Conservation (phyloP, 2,888 invertebrate genomes). For the Lobophora halterata region DNA sequence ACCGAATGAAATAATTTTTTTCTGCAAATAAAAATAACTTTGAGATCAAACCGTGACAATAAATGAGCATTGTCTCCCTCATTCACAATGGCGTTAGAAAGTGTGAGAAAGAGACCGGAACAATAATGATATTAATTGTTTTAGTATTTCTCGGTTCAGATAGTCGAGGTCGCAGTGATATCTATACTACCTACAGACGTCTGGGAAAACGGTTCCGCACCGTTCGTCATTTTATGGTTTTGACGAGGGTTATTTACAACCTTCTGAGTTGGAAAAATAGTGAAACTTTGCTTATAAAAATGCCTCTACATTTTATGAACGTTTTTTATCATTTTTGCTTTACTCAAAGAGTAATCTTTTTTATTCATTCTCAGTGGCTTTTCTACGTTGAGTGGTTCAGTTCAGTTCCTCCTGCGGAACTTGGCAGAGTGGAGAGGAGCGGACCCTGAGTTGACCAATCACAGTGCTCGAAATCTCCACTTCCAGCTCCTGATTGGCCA, state of each 20-base stretch:
- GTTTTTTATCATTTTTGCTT: too few species aligned
- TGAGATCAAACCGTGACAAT: constrained; percentile 52
- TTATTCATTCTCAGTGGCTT: too few species aligned
- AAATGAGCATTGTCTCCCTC: constrained; percentile 65
- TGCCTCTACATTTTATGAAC: constrained; percentile 7
- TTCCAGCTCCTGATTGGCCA: too few species aligned
- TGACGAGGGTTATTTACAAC: constrained; percentile 15
- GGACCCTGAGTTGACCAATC: too few species aligned
- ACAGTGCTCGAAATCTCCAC: too few species aligned
- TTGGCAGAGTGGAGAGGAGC: too few species aligned
- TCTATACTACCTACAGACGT: constrained; percentile 23
- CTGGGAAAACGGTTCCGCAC: constrained; percentile 23
- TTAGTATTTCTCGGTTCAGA: constrained; percentile 31
- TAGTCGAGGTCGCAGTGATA: constrained; percentile 26
- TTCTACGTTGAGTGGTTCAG: too few species aligned
- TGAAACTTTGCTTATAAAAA: constrained; percentile 14
- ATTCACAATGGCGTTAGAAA: constrained; percentile 71
- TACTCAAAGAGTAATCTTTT: too few species aligned
- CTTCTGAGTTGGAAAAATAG: constrained; percentile 12
- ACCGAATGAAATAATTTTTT: too few species aligned
- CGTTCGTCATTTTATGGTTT: constrained; percentile 21
- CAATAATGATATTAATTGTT: constrained; percentile 64
- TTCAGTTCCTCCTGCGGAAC: too few species aligned
- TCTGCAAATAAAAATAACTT: constrained; percentile 39
- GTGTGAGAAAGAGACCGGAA: constrained; percentile 67